phyloP scores from a whole-genome alignment of 2,888 invertebrate genomes.

The Desoria tigrina region DNA sequence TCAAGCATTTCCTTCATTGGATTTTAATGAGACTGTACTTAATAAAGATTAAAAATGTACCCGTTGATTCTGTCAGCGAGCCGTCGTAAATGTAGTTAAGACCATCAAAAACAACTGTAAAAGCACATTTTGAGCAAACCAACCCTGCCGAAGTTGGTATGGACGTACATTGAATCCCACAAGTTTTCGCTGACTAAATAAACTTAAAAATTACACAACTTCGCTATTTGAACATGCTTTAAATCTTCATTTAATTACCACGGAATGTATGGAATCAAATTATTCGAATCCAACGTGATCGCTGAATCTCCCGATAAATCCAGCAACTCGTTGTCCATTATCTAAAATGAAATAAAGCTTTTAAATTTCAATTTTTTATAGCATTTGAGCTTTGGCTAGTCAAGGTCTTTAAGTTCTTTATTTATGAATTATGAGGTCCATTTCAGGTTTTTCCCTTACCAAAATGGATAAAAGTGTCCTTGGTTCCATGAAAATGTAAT shows the following conservation, averaged over 20 bases:
- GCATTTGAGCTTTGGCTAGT: not conserved
- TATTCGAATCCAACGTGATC: constrained; percentile 31
- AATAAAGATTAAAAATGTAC: too few species aligned
- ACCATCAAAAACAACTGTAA: constrained; percentile 43
- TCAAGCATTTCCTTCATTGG: not conserved
- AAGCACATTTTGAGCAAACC: constrained; percentile 45
- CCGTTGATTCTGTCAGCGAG: constrained; percentile 31
- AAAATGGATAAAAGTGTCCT: constrained; percentile 32
- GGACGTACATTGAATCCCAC: constrained; percentile 37
- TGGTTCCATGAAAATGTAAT: constrained; percentile 40
- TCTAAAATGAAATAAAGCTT: constrained; percentile 18
- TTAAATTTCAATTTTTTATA: not conserved
- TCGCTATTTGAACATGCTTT: too few species aligned
- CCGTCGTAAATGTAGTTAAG: constrained; percentile 42
- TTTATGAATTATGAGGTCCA: too few species aligned
- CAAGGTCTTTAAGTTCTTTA: not conserved
- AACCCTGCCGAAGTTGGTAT: too few species aligned
- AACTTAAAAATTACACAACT: not conserved
- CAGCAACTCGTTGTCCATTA: constrained; percentile 31
- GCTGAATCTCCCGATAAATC: constrained; percentile 37
- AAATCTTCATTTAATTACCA: too few species aligned
- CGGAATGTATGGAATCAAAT: constrained; percentile 37
- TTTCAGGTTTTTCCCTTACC: too few species aligned
- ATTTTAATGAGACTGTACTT: too few species aligned
- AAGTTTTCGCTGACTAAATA: constrained; percentile 40